These are phyloP conservation scores for Leguminivora glycinivorella DNA, from an alignment of 1,140 invertebrate genomes.

Conservation along the genomic window DNA sequence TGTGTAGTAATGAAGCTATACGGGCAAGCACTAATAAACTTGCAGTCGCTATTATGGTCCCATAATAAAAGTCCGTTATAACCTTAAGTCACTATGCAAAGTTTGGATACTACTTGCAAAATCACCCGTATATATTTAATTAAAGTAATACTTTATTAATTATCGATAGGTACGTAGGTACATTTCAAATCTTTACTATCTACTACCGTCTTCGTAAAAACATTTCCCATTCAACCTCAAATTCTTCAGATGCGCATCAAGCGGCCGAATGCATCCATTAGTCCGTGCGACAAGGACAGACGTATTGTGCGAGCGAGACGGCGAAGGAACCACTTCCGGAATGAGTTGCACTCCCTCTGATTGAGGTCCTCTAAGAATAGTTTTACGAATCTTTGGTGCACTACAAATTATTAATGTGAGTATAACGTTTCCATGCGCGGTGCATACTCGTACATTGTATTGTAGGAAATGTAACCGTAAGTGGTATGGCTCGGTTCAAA, in stretches of 20 bases:
- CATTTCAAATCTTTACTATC: too few relatives aligned
- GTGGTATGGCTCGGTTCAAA: neutral
- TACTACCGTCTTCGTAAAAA: too few relatives aligned
- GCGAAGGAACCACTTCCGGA: conserved; percentile 78
- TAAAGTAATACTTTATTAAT: too few relatives aligned
- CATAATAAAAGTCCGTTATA: too few relatives aligned
- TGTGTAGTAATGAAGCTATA: conserved; percentile 6
- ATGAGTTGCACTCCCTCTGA: conserved; percentile 81
- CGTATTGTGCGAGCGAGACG: conserved; percentile 58
- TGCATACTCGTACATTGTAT: too few relatives aligned
- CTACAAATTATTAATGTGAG: conserved; percentile 1
- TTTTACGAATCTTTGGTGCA: conserved; percentile 5
- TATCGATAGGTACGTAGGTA: too few relatives aligned
- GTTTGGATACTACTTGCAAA: too few relatives aligned
- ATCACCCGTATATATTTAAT: too few relatives aligned
- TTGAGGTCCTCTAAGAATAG: conserved; percentile 58
- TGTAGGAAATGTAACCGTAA: neutral
- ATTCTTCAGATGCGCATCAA: conserved; percentile 69
- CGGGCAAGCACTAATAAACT: neutral
- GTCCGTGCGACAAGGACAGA: conserved; percentile 62
- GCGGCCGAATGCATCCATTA: conserved; percentile 65
- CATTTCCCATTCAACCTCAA: conserved; percentile 34
- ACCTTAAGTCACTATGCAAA: too few relatives aligned
- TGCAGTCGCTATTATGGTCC: too few relatives aligned
- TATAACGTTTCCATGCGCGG: neutral